phyloP scores from a whole-genome alignment of 2,888 invertebrate species.

The Lithophane leautieri region DNA sequence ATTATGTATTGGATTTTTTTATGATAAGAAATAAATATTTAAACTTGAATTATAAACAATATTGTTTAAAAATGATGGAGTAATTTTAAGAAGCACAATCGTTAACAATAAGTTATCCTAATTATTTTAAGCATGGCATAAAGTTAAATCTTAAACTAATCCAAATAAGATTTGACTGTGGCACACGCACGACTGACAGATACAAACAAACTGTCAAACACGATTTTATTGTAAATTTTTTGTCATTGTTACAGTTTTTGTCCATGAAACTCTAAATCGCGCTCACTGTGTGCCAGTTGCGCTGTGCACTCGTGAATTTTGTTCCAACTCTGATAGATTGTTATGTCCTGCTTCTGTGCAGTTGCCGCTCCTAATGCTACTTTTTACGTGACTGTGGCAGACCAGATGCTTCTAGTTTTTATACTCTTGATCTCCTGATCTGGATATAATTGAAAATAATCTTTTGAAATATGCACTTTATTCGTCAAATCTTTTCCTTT shows the following conservation, averaged over 20 bases:
- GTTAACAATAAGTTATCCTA: too few relatives aligned
- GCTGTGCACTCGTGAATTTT: constrained; percentile 60
- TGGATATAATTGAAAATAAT: constrained; percentile 26
- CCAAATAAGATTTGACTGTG: background rate
- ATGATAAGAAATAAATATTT: too few relatives aligned
- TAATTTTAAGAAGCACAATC: background rate
- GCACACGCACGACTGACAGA: too few relatives aligned
- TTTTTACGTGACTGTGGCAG: constrained; percentile 49
- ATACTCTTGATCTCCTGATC: constrained; percentile 12
- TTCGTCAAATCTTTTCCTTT: background rate
- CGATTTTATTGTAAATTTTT: too few relatives aligned
- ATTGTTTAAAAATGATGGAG: background rate
- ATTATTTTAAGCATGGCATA: background rate
- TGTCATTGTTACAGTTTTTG: too few relatives aligned
- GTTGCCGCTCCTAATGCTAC: constrained; percentile 50
- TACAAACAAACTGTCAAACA: background rate
- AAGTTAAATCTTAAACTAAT: background rate
- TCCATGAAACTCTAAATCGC: constrained; percentile 5
- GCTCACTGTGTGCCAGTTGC: constrained; percentile 45
- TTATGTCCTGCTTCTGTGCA: constrained; percentile 56
- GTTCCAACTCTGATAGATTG: constrained; percentile 66
- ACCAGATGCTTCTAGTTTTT: constrained; percentile 17
- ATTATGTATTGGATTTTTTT: too few relatives aligned
- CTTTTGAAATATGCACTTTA: too few relatives aligned
- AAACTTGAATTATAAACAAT: too few relatives aligned